Conservation (phyloP, 53 echinoderm and acorn worm genomes). For the Luidia sarsii region DNA sequence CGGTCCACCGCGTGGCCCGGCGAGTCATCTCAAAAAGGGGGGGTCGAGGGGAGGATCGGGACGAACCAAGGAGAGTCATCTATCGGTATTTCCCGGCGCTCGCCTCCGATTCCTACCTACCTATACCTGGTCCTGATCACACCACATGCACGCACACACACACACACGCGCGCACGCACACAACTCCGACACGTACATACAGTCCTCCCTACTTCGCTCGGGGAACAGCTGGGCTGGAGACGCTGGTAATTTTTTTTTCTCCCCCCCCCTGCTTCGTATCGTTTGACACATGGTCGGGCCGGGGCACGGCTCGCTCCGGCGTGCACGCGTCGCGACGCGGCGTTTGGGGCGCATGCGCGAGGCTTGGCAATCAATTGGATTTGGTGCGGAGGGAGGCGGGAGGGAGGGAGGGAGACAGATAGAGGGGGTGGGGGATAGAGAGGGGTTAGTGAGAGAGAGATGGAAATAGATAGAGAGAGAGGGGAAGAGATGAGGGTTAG, state of each 20-base stretch:
- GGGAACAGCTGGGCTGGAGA: conserved; percentile 55
- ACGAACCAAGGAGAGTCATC: conserved; percentile 7
- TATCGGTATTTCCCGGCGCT: conserved; percentile 29
- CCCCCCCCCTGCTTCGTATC: conserved; percentile 37
- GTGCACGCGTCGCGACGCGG: not conserved
- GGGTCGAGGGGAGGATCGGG: no score
- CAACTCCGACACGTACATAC: no score
- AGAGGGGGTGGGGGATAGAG: no score
- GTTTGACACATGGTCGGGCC: conserved; percentile 43
- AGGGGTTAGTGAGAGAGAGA: no score
- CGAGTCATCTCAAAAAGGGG: no score
- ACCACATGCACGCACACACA: no score
- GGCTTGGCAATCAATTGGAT: conserved; percentile 38
- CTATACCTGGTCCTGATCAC: no score
- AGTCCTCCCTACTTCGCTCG: conserved; percentile 8
- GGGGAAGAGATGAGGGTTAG: no score
- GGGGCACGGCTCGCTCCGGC: not conserved
- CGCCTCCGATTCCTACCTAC: conserved; percentile 11
- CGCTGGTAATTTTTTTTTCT: conserved; percentile 41
- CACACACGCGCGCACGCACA: no score
- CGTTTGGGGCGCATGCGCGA: conserved; percentile 23
- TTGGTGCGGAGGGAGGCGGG: conserved; percentile 6
- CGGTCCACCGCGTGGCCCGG: no score
- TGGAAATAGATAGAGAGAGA: no score
- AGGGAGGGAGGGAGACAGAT: not conserved